Percentiles rank a stretch among this genome's conserved stretches.
phyloP scores from a whole-genome alignment of 2,113 vertebrate species.

The Rhadina sibilatrix region DNA sequence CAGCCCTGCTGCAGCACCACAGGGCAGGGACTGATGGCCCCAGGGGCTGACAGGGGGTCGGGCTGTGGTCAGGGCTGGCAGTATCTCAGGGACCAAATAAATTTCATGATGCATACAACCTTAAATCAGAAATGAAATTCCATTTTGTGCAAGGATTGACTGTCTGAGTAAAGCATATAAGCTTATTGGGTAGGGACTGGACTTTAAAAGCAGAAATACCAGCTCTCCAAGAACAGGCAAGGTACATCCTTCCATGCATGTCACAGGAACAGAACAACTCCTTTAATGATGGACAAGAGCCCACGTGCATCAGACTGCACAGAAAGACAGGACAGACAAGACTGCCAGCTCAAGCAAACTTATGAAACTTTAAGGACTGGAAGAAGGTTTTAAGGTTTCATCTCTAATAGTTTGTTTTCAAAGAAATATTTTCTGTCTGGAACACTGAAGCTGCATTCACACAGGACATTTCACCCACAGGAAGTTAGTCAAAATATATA shows the following conservation, averaged over 20 bases:
- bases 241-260: rapidly evolving
- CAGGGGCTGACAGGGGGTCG: neutral
- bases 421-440: neutral
- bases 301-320: rapidly evolving
- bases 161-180: neutral
- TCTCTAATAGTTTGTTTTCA: neutral
- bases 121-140: neutral
- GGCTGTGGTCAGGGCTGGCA: neutral
- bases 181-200: neutral
- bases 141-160: neutral
- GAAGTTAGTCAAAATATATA: neutral
- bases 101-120: neutral
- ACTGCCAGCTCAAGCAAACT: neutral
- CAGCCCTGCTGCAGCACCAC: rapidly evolving
- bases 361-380: neutral
- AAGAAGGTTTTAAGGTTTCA: neutral
- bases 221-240: neutral
- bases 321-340: neutral
- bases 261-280: neutral
- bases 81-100: neutral
- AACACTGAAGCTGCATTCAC: neutral
- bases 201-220: neutral
- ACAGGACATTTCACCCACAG: neutral
- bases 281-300: neutral
- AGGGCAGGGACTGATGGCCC: neutral